Evolutionary conservation across 2,888 invertebrate genomes (phyloP), one percentile per base, ranked within the genome.

Genomic region (Nymphalis urticae): DNA sequence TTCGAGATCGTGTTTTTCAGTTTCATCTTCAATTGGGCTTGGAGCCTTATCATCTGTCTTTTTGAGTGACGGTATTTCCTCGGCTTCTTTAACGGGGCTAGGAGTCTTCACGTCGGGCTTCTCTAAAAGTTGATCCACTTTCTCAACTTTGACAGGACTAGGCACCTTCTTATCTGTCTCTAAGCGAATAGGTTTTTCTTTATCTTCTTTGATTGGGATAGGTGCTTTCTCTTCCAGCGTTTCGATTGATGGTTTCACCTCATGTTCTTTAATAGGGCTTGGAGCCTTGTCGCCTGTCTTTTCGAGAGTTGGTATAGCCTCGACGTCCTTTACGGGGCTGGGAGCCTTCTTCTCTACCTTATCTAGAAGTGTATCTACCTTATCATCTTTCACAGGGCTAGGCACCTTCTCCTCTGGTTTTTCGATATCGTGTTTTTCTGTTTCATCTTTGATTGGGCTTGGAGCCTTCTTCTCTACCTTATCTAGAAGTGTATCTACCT

Each of bases 331-430:
- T 6, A 19, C 19, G 8, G 19, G 9, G 10, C 19, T 19, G 0
- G 51, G 19, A 10, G 8, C 19, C 19, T 51, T 19, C 21, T 19
- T 9, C 0, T 2, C 51, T 32, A 0, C 6, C 27, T 32, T 32
- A 6, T 32, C 27, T 6, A 32, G 0, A 6, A 6, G 5, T 6
- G 27, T 5, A 6, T 6, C 6, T 8, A 32, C 36, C 36, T 36
- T 8, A 1, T 36, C 36, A 2, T 47, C 68, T 54, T 63, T 24
- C 6, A 54, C 47, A 7, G 64, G 71, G 19, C 66, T 75, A 0
- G 69, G 60, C 32, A 47, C 67, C 42, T 76, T 74, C 0, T 75
- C 66, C 0, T 62, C 60, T 3, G 16, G 56, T 21, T 64, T 54
- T 6, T 59, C 62, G 10, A 13, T 5, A 8, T 32, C 2, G 1